Evolutionary conservation across 2,797 vertebrate genomes (phyloP), one percentile per base, ranked within the genome.

Genomic region (Cottoperca gobio): DNA sequence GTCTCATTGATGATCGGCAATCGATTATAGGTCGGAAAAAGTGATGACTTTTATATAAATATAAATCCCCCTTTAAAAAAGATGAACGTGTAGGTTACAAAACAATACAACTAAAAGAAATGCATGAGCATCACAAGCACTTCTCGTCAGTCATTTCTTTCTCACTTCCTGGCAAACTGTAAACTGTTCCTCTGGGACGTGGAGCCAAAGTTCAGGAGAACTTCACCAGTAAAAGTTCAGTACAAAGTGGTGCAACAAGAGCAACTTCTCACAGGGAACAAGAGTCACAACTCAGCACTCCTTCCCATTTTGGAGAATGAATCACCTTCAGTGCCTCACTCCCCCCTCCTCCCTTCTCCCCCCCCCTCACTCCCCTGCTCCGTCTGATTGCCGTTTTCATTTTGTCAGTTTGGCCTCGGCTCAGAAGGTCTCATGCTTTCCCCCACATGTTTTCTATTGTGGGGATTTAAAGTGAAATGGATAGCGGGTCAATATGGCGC

Each of bases 401-500:
- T 78, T 78, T 24, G 72, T 80, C 79, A 33, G 46, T 67, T 76
- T 87, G 78, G 81, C 76, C 73, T 39, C 6, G 24, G 23, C 63
- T 77, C 76, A 45, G 35, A 40, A 13, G 11, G 6, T 53, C 48
- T 57, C 1, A 2, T 10, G 9, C 21, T 49, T 42, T 35, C 33
- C 62, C 28, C 48, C 82, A 85, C 58, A 45, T 79, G 78, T 78
- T 86, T 84, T 70, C 78, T 62, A 55, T 83, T 63, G 74, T 79
- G 24, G 58, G 58, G 55, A 82, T n/a, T 85, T 76, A 54, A 73
- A 80, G 73, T 68, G 80, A 79, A 86, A 88, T 72, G 67, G 74
- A 86, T 74, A 63, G 53, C 11, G 8, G 66, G 70, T 79, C 78
- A 82, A 82, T 74, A 75, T 53, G 53, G 33, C 33, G 19, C 28